Percentiles rank a stretch among this genome's conserved stretches.
These are phyloP conservation scores for Scyliorhinus canicula DNA, from an alignment of 2,797 vertebrate species.

Conservation along the genomic window DNA sequence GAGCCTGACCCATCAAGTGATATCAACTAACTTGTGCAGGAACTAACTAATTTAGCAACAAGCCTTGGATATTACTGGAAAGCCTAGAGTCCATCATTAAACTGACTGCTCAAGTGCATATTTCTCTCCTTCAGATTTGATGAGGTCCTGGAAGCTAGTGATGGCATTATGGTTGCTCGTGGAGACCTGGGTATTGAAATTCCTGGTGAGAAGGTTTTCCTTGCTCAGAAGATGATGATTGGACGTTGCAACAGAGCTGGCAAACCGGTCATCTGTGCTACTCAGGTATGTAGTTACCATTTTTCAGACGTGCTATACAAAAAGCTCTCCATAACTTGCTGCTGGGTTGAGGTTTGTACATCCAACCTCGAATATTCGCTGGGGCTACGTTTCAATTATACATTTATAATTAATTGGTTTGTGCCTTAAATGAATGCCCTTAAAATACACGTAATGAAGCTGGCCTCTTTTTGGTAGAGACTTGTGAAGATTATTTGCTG, in stretches of 20 bases:
- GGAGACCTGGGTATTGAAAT: constrained; percentile 96
- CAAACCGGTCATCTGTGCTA: constrained; percentile 94
- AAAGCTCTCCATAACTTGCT: neutral
- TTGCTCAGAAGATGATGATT: constrained; percentile 99
- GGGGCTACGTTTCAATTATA: neutral
- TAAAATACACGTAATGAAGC: neutral
- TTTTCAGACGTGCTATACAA: neutral
- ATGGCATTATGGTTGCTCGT: constrained; percentile 97
- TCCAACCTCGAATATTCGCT: neutral
- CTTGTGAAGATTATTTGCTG: neutral
- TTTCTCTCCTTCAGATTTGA: constrained; percentile 71
- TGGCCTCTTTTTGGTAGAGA: neutral
- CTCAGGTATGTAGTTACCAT: constrained; percentile 67
- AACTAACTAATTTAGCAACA: neutral
- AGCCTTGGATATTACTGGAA: too few relatives aligned
- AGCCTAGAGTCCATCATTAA: neutral
- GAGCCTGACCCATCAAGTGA: neutral
- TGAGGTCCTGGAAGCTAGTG: constrained; percentile 94
- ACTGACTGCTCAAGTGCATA: neutral
- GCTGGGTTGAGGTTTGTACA: neutral
- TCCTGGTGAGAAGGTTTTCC: constrained; percentile 91
- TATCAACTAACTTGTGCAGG: neutral
- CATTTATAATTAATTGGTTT: neutral
- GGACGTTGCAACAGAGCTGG: constrained; percentile 91
- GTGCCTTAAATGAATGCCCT: neutral